These are phyloP conservation scores for Microctenopoma stevenorrisi DNA, from an alignment of 2,797 vertebrate species.

Conservation along the genomic window DNA sequence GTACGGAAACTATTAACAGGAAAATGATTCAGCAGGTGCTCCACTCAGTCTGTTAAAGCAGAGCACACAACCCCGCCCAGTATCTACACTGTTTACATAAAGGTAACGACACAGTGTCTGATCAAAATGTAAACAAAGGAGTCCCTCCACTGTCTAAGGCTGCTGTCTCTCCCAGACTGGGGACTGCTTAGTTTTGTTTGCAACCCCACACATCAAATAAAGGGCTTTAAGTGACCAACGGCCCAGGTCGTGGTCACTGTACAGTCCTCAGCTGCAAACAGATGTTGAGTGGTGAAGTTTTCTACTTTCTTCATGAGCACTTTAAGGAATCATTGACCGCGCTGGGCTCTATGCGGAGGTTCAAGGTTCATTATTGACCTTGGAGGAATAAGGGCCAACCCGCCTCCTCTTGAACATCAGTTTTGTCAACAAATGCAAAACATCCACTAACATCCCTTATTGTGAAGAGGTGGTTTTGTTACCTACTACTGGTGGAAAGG, in stretches of 20 bases:
- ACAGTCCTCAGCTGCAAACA: not conserved
- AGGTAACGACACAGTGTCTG: not conserved
- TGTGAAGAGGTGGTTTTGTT: not conserved
- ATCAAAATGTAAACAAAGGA: conserved; percentile 10
- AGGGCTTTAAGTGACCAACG: not conserved
- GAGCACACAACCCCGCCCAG: not conserved
- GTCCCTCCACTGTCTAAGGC: conserved; percentile 5
- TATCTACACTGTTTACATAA: conserved; percentile 1
- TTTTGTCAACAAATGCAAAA: not conserved
- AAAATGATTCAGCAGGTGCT: not conserved
- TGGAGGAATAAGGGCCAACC: not conserved
- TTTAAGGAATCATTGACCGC: not conserved
- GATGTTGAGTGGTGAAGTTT: not conserved
- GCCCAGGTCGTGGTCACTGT: not conserved
- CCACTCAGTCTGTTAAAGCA: not conserved
- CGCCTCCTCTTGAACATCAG: not conserved
- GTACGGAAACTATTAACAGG: not conserved
- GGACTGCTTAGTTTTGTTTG: not conserved
- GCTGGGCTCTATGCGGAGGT: not conserved
- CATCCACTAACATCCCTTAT: not conserved
- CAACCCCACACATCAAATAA: not conserved
- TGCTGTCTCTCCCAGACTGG: not conserved
- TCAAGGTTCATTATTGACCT: not conserved
- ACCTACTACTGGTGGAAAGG: not conserved
- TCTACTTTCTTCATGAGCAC: not conserved